Conservation (phyloP, 2,888 invertebrate genomes). For the Tortrix viridana region DNA sequence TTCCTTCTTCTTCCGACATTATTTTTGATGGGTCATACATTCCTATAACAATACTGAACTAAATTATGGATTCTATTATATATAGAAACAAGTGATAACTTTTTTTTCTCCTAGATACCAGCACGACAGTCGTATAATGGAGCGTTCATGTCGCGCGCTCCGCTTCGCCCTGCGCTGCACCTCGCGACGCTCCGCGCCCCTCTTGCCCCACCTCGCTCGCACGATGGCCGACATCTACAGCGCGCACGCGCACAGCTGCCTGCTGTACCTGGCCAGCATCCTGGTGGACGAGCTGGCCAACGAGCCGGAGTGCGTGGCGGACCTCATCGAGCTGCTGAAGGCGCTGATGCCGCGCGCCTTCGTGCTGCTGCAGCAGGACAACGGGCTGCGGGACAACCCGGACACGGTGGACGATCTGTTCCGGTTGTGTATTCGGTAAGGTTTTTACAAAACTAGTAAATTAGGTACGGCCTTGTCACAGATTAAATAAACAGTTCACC, state of each 20-base stretch:
- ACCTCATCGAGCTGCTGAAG: conserved; percentile 93
- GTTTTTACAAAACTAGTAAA: background rate
- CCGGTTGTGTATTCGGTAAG: conserved; percentile 88
- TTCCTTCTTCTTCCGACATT: too few relatives aligned
- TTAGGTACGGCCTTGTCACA: background rate
- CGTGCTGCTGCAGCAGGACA: conserved; percentile 89
- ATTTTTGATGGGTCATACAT: too few relatives aligned
- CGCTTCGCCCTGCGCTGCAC: conserved; percentile 95
- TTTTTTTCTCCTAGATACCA: conserved; percentile 59
- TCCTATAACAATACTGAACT: too few relatives aligned
- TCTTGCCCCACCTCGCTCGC: conserved; percentile 88
- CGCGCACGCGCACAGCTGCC: conserved; percentile 93
- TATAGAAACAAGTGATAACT: too few relatives aligned
- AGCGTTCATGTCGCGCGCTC: conserved; percentile 95
- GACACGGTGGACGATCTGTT: conserved; percentile 99
- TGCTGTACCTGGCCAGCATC: conserved; percentile 95
- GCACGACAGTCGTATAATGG: conserved; percentile 93
- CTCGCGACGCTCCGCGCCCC: conserved; percentile 88
- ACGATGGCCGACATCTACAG: conserved; percentile 84
- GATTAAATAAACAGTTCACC: too few relatives aligned
- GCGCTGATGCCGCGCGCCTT: conserved; percentile 93
- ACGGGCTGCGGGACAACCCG: conserved; percentile 95
- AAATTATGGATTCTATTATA: too few relatives aligned
- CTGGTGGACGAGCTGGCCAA: conserved; percentile 80
- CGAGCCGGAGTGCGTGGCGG: conserved; percentile 87